Evolutionary conservation across 2,888 invertebrate genomes (phyloP).

Genomic region (Folsomia manolachei): DNA sequence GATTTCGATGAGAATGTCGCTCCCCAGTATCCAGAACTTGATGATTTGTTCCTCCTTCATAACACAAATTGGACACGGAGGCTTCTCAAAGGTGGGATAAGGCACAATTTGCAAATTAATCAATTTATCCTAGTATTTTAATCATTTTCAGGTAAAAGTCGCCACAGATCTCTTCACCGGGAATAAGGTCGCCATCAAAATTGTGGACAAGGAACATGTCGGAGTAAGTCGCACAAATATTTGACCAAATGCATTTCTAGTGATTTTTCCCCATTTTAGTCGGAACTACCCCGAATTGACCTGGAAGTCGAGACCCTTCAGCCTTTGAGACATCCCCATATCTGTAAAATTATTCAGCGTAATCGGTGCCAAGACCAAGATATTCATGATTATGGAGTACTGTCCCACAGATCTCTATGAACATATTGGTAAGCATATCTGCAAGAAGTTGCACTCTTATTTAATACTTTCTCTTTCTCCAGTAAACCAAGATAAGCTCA

Average conservation of each 20-base stretch:
- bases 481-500: constrained; percentile 65
- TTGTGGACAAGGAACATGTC: constrained; percentile 70
- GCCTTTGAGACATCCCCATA: constrained; percentile 67
- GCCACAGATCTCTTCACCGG: constrained; percentile 71
- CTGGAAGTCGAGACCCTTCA: constrained; percentile 71
- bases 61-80: constrained; percentile 71
- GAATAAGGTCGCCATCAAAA: constrained; percentile 76
- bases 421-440: constrained; percentile 69
- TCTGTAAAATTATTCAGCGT: constrained; percentile 75
- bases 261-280: constrained; percentile 54
- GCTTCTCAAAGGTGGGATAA: constrained; percentile 80
- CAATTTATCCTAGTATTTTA: too few species aligned
- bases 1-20: too few species aligned
- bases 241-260: too few species aligned
- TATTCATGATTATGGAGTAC: constrained; percentile 74
- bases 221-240: too few species aligned
- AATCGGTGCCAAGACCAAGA: constrained; percentile 69
- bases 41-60: constrained; percentile 65
- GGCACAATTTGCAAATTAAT: too few species aligned
- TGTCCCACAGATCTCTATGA: constrained; percentile 80
- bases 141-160: too few species aligned
- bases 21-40: constrained; percentile 48
- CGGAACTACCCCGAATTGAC: constrained; percentile 69
- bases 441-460: too few species aligned
- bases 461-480: too few species aligned